Percentiles rank a stretch among this genome's conserved stretches.
Conservation (phyloP, 1,140 invertebrate genomes). For the Adoxophyes honmai region DNA sequence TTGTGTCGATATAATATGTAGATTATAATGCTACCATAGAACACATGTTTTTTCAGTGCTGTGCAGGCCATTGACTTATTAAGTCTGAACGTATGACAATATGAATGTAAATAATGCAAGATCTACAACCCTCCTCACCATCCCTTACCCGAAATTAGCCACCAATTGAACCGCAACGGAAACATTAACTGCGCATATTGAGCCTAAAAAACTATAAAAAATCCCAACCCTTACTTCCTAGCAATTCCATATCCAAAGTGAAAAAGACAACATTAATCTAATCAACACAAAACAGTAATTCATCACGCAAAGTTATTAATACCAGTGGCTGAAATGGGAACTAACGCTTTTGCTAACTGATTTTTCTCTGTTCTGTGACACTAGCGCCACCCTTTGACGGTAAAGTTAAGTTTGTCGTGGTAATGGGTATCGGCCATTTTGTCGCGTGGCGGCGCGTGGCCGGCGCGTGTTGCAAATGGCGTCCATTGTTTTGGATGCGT, state of each 20-base stretch:
- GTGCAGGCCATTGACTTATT: too few species aligned
- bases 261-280: constrained; percentile 67
- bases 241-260: background rate
- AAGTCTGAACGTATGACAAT: too few species aligned
- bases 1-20: too few species aligned
- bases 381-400: background rate
- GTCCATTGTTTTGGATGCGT: constrained; percentile 50
- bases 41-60: too few species aligned
- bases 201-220: constrained; percentile 27
- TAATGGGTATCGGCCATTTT: constrained; percentile 27
- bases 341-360: background rate
- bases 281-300: constrained; percentile 73
- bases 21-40: too few species aligned
- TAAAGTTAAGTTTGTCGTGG: background rate
- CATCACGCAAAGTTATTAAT: constrained; percentile 7
- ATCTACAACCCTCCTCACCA: background rate
- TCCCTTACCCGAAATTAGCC: constrained; percentile 28
- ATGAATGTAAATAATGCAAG: background rate
- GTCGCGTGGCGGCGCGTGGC: constrained; percentile 37
- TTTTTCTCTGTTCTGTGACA: background rate
- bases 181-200: constrained; percentile 32
- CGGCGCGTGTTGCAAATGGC: constrained; percentile 57
- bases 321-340: background rate
- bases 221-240: constrained; percentile 23
- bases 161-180: constrained; percentile 29